Evolutionary conservation across 2,113 vertebrate species (phyloP).

Genomic region (Morone saxatilis): DNA sequence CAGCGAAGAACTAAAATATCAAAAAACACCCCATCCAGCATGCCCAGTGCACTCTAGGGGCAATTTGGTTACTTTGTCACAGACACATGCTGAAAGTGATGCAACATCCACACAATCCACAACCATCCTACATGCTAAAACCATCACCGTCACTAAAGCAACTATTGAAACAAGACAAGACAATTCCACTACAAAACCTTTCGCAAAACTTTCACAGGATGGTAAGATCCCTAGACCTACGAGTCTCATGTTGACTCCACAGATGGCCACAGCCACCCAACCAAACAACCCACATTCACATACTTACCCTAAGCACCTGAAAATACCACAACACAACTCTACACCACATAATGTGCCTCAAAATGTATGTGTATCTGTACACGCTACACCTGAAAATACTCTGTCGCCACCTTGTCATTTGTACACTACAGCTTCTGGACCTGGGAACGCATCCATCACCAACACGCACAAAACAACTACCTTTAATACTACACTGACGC

Average conservation of each 20-base stretch:
- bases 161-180: slow-evolving; percentile 66
- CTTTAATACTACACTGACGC: not conserved
- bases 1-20: slow-evolving; percentile 49
- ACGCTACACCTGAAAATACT: slow-evolving; percentile 49
- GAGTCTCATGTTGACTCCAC: slow-evolving; percentile 55
- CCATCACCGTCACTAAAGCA: slow-evolving; percentile 68
- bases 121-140: slow-evolving; percentile 49
- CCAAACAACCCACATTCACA: slow-evolving; percentile 54
- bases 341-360: slow-evolving; percentile 12
- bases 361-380: slow-evolving; percentile 54
- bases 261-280: slow-evolving; percentile 71
- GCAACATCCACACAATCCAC: slow-evolving; percentile 26
- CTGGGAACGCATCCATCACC: slow-evolving; percentile 25
- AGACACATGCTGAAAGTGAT: not conserved
- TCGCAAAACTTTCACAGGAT: not conserved
- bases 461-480: slow-evolving; percentile 24
- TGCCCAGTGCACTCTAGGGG: slow-evolving; percentile 64
- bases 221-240: slow-evolving; percentile 26
- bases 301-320: slow-evolving; percentile 27
- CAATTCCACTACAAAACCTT: not conserved
- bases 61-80: slow-evolving; percentile 31
- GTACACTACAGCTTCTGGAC: slow-evolving; percentile 8
- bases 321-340: slow-evolving; percentile 11
- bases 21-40: slow-evolving; percentile 55
- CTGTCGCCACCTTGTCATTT: slow-evolving; percentile 17